These are phyloP conservation scores for Eubucco bourcierii DNA, from an alignment of 2,113 vertebrate genomes.

Conservation along the genomic window DNA sequence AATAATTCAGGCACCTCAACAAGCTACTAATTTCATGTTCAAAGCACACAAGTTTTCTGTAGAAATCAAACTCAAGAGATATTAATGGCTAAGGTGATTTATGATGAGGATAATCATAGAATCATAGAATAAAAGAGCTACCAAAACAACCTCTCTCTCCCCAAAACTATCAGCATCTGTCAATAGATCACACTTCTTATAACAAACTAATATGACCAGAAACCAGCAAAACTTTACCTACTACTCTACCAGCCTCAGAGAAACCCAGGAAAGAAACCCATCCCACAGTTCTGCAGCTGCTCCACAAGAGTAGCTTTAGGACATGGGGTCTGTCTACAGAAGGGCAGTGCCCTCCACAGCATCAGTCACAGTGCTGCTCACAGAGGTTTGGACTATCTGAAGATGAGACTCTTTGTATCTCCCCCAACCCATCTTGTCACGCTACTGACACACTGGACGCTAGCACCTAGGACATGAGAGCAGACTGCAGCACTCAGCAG, in stretches of 20 bases:
- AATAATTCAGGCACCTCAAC: neutral
- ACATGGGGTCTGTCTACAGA: neutral
- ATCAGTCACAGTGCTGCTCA: fast-evolving
- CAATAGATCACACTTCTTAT: neutral
- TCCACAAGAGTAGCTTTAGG: fast-evolving
- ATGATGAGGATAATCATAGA: neutral
- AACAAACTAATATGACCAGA: neutral
- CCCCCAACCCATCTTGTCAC: fast-evolving
- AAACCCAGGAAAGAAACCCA: neutral
- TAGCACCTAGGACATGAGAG: fast-evolving
- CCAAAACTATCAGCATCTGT: neutral
- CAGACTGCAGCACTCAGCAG: neutral
- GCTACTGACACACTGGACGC: fast-evolving
- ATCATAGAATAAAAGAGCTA: too few relatives aligned
- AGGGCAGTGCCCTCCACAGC: too few relatives aligned
- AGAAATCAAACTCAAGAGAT: neutral
- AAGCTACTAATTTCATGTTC: neutral
- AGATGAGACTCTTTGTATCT: neutral
- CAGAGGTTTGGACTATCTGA: neutral
- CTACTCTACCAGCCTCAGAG: neutral
- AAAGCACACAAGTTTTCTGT: neutral
- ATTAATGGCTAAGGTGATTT: neutral
- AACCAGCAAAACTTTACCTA: neutral
- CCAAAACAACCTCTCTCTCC: neutral
- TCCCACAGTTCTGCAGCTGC: neutral